Evolutionary conservation across 2,888 invertebrate genomes (phyloP).

Genomic region (Meandrusa payeni): DNA sequence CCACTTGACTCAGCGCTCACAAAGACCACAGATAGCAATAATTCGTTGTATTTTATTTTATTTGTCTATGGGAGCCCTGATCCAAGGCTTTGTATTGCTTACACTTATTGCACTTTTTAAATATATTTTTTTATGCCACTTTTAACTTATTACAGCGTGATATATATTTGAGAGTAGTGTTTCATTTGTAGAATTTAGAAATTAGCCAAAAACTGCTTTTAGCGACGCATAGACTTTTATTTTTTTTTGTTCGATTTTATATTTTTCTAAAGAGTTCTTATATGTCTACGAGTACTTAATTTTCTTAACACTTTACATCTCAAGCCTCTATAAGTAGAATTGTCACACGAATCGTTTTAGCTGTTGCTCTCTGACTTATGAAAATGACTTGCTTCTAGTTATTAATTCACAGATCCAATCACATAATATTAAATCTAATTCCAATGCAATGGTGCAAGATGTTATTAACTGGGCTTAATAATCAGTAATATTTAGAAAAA

Average conservation of each 20-base stretch:
- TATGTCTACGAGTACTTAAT: conserved; percentile 42
- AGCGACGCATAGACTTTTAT: conserved; percentile 62
- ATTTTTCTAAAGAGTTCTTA: conserved; percentile 38
- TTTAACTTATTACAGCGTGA: conserved; percentile 50
- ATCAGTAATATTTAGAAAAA: conserved; percentile 17
- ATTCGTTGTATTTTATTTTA: conserved; percentile 3
- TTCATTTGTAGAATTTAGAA: conserved; percentile 52
- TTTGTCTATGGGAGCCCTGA: conserved; percentile 32
- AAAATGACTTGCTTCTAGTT: neutral
- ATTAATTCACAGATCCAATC: conserved; percentile 12
- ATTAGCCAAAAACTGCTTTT: conserved; percentile 56
- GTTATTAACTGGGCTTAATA: conserved; percentile 34
- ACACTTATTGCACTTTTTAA: conserved; percentile 57
- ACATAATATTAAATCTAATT: conserved; percentile 18
- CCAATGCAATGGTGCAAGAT: conserved; percentile 17
- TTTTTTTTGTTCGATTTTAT: conserved; percentile 32
- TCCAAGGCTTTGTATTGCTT: conserved; percentile 42
- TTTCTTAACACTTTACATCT: conserved; percentile 25
- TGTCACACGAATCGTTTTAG: neutral
- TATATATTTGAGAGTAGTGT: conserved; percentile 52
- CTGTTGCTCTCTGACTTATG: neutral
- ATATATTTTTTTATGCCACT: conserved; percentile 64
- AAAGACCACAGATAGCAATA: conserved; percentile 22
- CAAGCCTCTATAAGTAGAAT: neutral
- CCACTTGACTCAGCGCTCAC: conserved; percentile 27